Evolutionary conservation across 1,140 invertebrate species (phyloP).

Genomic region (Drosophila subpulchrella): DNA sequence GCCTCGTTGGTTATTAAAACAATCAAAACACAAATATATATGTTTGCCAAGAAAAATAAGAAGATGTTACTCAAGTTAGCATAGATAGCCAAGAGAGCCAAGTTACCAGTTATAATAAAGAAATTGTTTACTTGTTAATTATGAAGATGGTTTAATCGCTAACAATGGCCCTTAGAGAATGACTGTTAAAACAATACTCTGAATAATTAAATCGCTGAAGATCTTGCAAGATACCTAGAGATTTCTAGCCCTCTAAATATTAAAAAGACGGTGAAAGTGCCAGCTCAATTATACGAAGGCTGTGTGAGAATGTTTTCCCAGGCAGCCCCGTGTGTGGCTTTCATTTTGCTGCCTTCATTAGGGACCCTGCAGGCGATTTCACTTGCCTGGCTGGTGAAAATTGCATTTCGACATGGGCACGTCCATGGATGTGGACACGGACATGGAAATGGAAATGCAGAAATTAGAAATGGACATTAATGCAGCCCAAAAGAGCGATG

Average conservation of each 20-base stretch:
- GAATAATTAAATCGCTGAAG: background rate
- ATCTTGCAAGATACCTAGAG: slow-evolving; percentile 3
- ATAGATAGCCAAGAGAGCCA: background rate
- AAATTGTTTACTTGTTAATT: background rate
- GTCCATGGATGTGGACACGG: slow-evolving; percentile 11
- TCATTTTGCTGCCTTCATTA: slow-evolving; percentile 63
- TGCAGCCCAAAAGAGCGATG: slow-evolving; percentile 34
- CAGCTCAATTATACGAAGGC: slow-evolving; percentile 51
- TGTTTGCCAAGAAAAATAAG: background rate
- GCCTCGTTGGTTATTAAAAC: background rate
- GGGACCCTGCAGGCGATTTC: slow-evolving; percentile 68
- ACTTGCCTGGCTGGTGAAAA: slow-evolving; percentile 34
- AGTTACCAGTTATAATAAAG: background rate
- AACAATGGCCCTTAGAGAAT: background rate
- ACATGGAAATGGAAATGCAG: slow-evolving; percentile 11
- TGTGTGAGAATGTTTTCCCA: slow-evolving; percentile 63
- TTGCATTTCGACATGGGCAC: slow-evolving; percentile 19
- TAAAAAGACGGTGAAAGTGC: slow-evolving; percentile 60
- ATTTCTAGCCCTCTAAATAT: slow-evolving; percentile 7
- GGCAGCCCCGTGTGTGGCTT: slow-evolving; percentile 63
- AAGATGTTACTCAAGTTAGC: too few species aligned
- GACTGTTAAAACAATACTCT: slow-evolving; percentile 3
- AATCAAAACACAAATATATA: background rate
- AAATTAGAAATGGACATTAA: slow-evolving; percentile 17
- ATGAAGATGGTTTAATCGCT: background rate